phyloP scores from a whole-genome alignment of 2,113 vertebrate species.

The Neogale vison region DNA sequence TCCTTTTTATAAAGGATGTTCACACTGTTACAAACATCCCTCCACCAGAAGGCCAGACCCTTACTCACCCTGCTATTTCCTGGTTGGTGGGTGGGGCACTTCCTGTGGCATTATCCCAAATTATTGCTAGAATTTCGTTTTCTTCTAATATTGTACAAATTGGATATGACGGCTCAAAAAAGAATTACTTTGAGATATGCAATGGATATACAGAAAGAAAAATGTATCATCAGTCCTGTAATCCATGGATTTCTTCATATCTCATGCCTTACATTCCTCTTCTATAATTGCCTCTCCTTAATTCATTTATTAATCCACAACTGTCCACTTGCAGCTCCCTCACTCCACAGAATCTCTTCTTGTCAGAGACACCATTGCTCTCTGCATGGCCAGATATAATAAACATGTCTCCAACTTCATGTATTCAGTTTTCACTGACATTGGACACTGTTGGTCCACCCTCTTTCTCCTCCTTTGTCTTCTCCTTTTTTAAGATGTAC shows the following conservation, averaged over 20 bases:
- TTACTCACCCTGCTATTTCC: not conserved
- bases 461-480: not conserved
- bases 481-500: not conserved
- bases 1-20: slow-evolving; percentile 11
- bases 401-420: not conserved
- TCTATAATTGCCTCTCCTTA: not conserved
- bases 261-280: not conserved
- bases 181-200: not conserved
- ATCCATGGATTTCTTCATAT: not conserved
- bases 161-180: not conserved
- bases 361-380: not conserved
- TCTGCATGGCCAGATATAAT: not conserved
- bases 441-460: rapidly evolving
- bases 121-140: not conserved
- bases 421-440: not conserved
- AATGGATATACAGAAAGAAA: not conserved
- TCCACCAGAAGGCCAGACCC: not conserved
- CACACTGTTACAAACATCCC: not conserved
- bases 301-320: not conserved
- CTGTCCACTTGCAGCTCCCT: not conserved
- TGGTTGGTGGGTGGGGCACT: not conserved
- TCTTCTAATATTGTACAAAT: not conserved
- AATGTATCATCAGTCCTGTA: not conserved
- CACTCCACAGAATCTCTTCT: not conserved
- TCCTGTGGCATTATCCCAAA: not conserved